Conservation (phyloP, 2,888 invertebrate species). For the Brassicogethes aeneus region DNA sequence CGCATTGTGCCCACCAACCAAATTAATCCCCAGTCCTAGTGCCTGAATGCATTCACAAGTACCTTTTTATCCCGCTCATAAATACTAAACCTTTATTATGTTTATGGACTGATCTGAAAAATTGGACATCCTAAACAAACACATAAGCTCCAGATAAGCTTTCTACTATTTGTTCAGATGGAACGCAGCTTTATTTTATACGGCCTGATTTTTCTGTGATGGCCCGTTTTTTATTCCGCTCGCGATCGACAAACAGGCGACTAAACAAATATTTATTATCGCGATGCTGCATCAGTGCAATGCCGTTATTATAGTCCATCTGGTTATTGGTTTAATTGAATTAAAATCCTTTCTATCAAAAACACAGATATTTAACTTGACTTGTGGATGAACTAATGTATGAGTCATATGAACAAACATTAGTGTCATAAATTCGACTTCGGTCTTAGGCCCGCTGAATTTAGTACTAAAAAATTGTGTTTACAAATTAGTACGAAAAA, state of each 20-base stretch:
- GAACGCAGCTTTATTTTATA: slow-evolving; percentile 13
- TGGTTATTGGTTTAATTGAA: too few relatives aligned
- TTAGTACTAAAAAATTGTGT: too few relatives aligned
- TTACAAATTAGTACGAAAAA: too few relatives aligned
- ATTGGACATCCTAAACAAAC: slow-evolving; percentile 34
- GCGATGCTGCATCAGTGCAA: too few relatives aligned
- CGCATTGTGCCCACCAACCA: slow-evolving; percentile 12
- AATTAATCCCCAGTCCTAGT: slow-evolving; percentile 16
- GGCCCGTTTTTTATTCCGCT: slow-evolving; percentile 14
- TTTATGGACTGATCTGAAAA: slow-evolving; percentile 34
- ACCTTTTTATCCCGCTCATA: slow-evolving; percentile 29
- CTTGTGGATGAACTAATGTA: too few relatives aligned
- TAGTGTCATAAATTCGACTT: too few relatives aligned
- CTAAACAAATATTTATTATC: slow-evolving; percentile 18
- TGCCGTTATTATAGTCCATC: too few relatives aligned
- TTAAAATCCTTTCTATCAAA: too few relatives aligned
- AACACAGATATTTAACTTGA: too few relatives aligned
- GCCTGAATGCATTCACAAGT: slow-evolving; percentile 28
- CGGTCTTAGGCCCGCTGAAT: too few relatives aligned
- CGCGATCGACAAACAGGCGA: slow-evolving; percentile 14
- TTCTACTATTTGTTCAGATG: slow-evolving; percentile 24
- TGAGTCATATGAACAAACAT: too few relatives aligned
- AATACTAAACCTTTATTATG: slow-evolving; percentile 31
- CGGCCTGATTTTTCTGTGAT: slow-evolving; percentile 11
- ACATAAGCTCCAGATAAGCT: slow-evolving; percentile 23